Evolutionary conservation across 2,113 vertebrate species (phyloP), one percentile per base, ranked within the genome.

Genomic region (Willisornis vidua): DNA sequence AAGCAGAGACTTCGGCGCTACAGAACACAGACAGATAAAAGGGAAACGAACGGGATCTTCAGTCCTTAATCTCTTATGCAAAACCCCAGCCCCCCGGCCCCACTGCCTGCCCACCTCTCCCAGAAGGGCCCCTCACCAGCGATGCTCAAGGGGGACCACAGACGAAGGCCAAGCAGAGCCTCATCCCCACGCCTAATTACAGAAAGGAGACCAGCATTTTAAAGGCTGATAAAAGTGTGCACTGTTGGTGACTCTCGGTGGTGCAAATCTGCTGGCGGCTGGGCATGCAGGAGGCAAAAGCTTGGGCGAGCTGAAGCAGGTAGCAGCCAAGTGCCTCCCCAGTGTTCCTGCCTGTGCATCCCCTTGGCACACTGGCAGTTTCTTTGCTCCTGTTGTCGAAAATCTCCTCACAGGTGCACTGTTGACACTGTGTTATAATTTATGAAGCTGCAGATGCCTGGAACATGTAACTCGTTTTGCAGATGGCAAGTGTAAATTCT

Each of bases 1-100:
- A 97, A 95, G 96, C 92, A 91, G 95, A 94, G 96, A 81, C 85
- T 96, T 90, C 94, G 93, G 96, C 48, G 88, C 93, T 96, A 88
- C 66, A 51, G 79, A 87, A 74, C 83, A 58, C 93, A 85, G 93
- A 59, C 65, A 81, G 97, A 97, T 96, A 87, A 97, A 98, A 97
- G 94, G 54, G 57, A 95, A 97, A 94, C 12, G 22, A 81, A 33
- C 9, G 23, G 80, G 80, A 75, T 95, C 94, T 86, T 66, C 63
- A 28, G 46, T 31, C 94, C 94, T 97, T 93, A 94, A 95, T 97
- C 96, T 97, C 66, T 16, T 59, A 75, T 92, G 94, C 91, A 96
- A 97, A 97, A 93, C 83, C 62, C 48, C 85, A 45, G 28, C 13
- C 31, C 51, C 25, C 31, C 1, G 0, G 6, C 23, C 33, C 43